phyloP scores from a whole-genome alignment of 2,797 vertebrate species.

The Tangara arthus region DNA sequence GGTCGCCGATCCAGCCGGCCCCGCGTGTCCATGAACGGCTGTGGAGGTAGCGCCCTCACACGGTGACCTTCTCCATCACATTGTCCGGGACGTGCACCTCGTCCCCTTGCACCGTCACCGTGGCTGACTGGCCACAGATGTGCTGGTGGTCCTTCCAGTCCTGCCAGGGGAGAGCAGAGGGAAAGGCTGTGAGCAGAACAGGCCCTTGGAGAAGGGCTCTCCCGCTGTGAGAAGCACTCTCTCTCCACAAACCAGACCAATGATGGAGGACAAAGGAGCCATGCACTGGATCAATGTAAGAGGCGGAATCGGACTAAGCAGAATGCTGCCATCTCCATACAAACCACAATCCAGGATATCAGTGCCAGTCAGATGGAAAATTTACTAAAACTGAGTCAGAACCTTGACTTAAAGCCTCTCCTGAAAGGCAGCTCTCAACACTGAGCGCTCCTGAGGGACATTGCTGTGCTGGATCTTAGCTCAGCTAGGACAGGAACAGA shows the following conservation, averaged over 20 bases:
- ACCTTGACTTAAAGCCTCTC: not conserved
- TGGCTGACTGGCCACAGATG: constrained; percentile 82
- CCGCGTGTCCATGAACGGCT: not conserved
- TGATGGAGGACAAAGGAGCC: not conserved
- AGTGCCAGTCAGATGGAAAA: not conserved
- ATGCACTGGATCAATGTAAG: rapidly evolving
- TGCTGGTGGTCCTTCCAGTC: constrained; percentile 99
- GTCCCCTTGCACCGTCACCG: constrained; percentile 76
- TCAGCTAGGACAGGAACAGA: not conserved
- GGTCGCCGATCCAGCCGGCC: constrained; percentile 34
- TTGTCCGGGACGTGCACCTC: constrained; percentile 83
- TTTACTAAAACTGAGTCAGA: not conserved
- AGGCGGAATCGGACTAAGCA: not conserved
- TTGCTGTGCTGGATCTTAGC: rapidly evolving
- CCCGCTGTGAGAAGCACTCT: not conserved
- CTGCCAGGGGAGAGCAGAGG: constrained; percentile 62
- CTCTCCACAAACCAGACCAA: not conserved
- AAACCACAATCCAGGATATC: not conserved
- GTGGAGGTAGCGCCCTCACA: constrained; percentile 59
- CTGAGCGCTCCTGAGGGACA: rapidly evolving
- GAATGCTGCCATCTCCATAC: not conserved
- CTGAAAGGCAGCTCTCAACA: not conserved
- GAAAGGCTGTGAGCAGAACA: not conserved
- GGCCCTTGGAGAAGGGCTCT: not conserved
- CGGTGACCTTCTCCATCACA: constrained; percentile 86